These are phyloP conservation scores for Procavia capensis DNA, from an alignment of 2,113 vertebrate genomes.

Conservation along the genomic window DNA sequence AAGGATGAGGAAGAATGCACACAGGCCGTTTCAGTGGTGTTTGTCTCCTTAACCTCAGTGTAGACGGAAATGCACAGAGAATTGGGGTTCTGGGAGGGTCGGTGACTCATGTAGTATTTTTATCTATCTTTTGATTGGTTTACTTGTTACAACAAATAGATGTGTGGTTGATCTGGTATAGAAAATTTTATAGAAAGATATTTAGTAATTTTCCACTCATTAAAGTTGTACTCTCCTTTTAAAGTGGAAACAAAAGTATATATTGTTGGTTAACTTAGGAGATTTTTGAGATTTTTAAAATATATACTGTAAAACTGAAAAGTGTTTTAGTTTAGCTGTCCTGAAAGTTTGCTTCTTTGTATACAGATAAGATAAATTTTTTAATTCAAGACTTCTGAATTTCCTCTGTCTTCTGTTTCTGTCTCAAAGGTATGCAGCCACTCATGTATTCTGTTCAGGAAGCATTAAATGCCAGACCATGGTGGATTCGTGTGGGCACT, in stretches of 20 bases:
- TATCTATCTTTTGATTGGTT: background rate
- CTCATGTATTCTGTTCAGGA: conserved; percentile 99
- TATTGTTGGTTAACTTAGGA: background rate
- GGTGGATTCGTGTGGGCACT: conserved; percentile 94
- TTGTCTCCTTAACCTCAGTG: background rate
- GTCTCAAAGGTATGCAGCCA: conserved; percentile 95
- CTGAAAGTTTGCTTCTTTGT: conserved; percentile 39
- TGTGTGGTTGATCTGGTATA: background rate
- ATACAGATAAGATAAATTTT: conserved; percentile 54
- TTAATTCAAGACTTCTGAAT: conserved; percentile 46
- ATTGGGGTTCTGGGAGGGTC: background rate
- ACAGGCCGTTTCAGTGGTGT: accelerated
- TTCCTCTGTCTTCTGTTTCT: background rate
- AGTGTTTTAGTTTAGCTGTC: conserved; percentile 8
- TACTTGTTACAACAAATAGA: background rate
- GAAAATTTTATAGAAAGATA: conserved; percentile 8
- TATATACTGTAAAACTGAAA: conserved; percentile 20
- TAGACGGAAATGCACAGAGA: background rate
- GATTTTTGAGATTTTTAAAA: conserved; percentile 8
- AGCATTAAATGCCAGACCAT: conserved; percentile 92
- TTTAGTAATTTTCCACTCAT: conserved; percentile 12
- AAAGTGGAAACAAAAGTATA: conserved; percentile 8
- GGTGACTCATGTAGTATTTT: background rate
- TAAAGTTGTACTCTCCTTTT: conserved; percentile 24
- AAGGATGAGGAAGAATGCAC: background rate